A percentile compares a stretch with the other conserved stretches of the same genome.
phyloP scores from a whole-genome alignment of 2,797 vertebrate genomes.

The Pseudomugil gertrudae region DNA sequence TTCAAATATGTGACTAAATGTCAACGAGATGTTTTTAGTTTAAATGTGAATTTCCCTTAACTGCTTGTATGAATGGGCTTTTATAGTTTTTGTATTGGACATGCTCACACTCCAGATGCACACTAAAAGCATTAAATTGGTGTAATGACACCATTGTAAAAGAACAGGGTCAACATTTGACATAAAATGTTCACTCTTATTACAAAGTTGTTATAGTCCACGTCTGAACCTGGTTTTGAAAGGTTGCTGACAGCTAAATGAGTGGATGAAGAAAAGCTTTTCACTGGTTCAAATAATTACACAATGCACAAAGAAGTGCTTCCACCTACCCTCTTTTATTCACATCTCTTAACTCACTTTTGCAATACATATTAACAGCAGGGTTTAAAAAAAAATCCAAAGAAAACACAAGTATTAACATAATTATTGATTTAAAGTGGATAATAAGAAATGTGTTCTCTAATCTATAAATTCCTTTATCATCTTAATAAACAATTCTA shows the following conservation, averaged over 20 bases:
- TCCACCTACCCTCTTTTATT: conserved; percentile 2
- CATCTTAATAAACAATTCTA: conserved; percentile 31
- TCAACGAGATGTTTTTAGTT: not conserved
- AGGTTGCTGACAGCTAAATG: not conserved
- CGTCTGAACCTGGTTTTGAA: not conserved
- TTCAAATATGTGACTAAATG: conserved; percentile 12
- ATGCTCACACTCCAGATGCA: not conserved
- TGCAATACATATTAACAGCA: not conserved
- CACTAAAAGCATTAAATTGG: conserved; percentile 8
- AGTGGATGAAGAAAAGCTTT: not conserved
- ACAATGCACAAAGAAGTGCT: not conserved
- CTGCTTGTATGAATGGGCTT: not conserved
- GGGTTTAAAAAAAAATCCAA: not conserved
- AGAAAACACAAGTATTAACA: conserved; percentile 6
- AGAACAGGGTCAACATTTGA: not conserved
- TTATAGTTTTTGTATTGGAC: conserved; percentile 9
- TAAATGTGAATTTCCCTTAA: not conserved
- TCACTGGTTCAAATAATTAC: not conserved
- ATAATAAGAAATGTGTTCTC: conserved; percentile 14
- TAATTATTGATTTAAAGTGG: conserved; percentile 18
- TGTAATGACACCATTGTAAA: conserved; percentile 2
- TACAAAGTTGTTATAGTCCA: not conserved
- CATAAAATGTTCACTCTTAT: conserved; percentile 10
- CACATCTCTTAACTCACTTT: not conserved
- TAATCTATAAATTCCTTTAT: conserved; percentile 41